Evolutionary conservation across 2,888 invertebrate species (phyloP).

Genomic region (Ypsolopha scabrella): DNA sequence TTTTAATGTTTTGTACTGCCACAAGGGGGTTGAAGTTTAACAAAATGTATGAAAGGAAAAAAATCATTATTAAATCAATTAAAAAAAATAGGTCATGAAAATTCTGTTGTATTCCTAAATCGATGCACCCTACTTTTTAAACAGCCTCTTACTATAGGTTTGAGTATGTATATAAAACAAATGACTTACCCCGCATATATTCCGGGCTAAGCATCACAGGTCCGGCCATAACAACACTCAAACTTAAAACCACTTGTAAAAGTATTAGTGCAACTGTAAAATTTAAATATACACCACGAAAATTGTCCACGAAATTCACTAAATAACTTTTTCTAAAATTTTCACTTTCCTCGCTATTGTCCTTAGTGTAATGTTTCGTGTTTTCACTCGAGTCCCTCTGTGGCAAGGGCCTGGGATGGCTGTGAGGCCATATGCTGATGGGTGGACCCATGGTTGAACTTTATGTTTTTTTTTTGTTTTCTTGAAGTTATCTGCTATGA

Average conservation of each 20-base stretch:
- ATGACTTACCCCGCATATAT: slow-evolving; percentile 50
- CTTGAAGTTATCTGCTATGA: slow-evolving; percentile 21
- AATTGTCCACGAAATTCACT: slow-evolving; percentile 27
- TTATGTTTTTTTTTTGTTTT: slow-evolving; percentile 7
- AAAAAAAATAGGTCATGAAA: too few relatives aligned
- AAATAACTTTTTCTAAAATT: slow-evolving; percentile 27
- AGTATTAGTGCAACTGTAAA: slow-evolving; percentile 39
- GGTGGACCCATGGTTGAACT: slow-evolving; percentile 46
- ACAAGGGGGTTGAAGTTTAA: too few relatives aligned
- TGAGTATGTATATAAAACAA: not conserved
- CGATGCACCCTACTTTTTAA: too few relatives aligned
- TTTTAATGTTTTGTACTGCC: too few relatives aligned
- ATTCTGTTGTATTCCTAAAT: too few relatives aligned
- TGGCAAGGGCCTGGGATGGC: slow-evolving; percentile 19
- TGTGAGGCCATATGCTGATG: slow-evolving; percentile 41
- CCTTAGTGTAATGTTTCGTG: slow-evolving; percentile 13
- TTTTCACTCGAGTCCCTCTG: not conserved
- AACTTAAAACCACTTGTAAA: slow-evolving; percentile 38
- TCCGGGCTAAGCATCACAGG: slow-evolving; percentile 54
- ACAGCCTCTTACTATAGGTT: too few relatives aligned
- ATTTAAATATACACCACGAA: slow-evolving; percentile 37
- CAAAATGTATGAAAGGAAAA: too few relatives aligned
- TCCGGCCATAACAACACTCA: slow-evolving; percentile 39
- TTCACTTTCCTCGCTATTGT: slow-evolving; percentile 19
- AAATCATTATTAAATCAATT: too few relatives aligned